These are phyloP conservation scores for Odontamblyopus lacepedii DNA, from an alignment of 2,797 vertebrate genomes.

Conservation along the genomic window DNA sequence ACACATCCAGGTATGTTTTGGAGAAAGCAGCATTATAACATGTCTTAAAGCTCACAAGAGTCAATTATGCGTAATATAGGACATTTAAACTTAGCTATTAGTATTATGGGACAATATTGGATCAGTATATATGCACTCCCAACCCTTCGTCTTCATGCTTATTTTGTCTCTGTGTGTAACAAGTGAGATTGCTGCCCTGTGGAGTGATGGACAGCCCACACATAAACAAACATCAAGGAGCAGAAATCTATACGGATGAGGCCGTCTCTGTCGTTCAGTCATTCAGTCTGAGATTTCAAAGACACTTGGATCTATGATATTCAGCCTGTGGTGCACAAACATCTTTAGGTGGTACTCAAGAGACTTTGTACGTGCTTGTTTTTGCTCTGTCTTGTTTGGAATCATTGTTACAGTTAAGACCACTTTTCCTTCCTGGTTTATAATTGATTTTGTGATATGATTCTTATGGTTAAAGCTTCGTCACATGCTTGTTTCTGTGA, in stretches of 20 bases:
- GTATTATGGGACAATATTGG: background rate
- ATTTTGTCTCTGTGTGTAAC: background rate
- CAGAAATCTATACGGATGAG: background rate
- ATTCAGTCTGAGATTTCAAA: background rate
- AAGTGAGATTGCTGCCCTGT: background rate
- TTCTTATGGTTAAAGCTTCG: no score
- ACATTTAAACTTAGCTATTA: background rate
- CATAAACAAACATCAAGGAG: conserved; percentile 2
- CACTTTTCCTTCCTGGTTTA: background rate
- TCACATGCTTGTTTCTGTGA: no score
- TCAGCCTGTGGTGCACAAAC: background rate
- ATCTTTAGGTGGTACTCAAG: background rate
- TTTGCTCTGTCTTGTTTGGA: background rate
- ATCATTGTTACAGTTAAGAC: no score
- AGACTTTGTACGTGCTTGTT: background rate
- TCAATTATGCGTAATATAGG: no score
- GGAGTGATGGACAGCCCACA: conserved; percentile 4
- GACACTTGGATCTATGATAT: background rate
- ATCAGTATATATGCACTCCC: background rate
- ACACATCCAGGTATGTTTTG: no score
- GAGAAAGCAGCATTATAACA: no score
- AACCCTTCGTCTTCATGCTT: background rate
- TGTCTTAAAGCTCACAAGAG: no score
- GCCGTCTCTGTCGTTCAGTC: background rate
- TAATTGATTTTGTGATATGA: background rate